phyloP scores from a whole-genome alignment of 2,797 vertebrate species.

The Arrhamphus sclerolepis region DNA sequence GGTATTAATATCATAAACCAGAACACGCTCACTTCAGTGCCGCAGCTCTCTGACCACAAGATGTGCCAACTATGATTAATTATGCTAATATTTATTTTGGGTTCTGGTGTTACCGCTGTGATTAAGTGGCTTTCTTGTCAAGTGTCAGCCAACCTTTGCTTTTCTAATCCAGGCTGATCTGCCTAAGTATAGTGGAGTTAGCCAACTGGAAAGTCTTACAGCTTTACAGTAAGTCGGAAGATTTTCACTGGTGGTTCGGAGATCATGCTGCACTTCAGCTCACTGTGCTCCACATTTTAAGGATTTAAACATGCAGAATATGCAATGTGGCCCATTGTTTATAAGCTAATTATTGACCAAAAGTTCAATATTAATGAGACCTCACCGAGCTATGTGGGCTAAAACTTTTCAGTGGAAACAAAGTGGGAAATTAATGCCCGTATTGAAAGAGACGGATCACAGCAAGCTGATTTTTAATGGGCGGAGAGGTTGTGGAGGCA shows the following conservation, averaged over 20 bases:
- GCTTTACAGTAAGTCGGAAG: slow-evolving; percentile 30
- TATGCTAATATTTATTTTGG: slow-evolving; percentile 80
- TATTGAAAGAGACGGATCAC: slow-evolving; percentile 55
- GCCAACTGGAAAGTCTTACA: slow-evolving; percentile 57
- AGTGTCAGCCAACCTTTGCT: slow-evolving; percentile 70
- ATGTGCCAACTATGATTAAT: slow-evolving; percentile 79
- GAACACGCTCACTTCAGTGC: slow-evolving; percentile 63
- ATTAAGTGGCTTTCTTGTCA: slow-evolving; percentile 74
- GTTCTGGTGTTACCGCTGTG: slow-evolving; percentile 54
- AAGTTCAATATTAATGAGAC: not conserved
- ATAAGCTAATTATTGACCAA: not conserved
- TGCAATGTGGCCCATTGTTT: slow-evolving; percentile 1
- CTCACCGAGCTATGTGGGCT: not conserved
- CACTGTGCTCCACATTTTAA: slow-evolving; percentile 26
- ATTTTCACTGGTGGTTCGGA: slow-evolving; percentile 42
- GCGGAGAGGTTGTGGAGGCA: slow-evolving; percentile 25
- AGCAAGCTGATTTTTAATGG: slow-evolving; percentile 72
- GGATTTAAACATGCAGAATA: slow-evolving; percentile 10
- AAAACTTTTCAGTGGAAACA: too few species aligned
- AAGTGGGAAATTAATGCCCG: slow-evolving; percentile 1
- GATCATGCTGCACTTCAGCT: slow-evolving; percentile 30
- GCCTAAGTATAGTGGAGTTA: slow-evolving; percentile 39
- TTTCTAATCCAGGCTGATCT: slow-evolving; percentile 58
- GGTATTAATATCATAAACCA: slow-evolving; percentile 3
- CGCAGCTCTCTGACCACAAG: slow-evolving; percentile 58